Base-by-base conservation (phyloP, 1,140 invertebrate species). In the Brachionus angularis region DNA sequence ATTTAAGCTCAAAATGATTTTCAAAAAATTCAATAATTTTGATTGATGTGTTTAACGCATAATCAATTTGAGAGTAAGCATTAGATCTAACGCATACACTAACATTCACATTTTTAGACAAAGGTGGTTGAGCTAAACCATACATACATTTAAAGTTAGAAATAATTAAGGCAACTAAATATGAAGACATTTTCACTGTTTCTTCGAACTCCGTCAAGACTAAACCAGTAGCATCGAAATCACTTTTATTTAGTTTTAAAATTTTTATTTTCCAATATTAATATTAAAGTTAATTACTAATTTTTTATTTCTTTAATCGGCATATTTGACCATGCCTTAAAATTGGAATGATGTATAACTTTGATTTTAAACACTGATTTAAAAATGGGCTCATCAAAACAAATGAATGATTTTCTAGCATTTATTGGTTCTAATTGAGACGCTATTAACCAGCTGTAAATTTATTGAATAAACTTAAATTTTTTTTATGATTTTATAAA, bases 341-440 rank as follows among this genome's bases (percentile, higher is more conserved):
- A 87, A 5, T 85, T 83, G 49, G 84, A 81, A 33, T 85, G 79
- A 73, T 88, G 85, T 1, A 86, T 87, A 14, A 76, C 70, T n/a
- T 36, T 87, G 10, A 96, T 85, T 27, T 82, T 83, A 77, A 93
- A 96, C 4, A 84, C 88, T 0, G 93, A 89, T 78, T 97, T 97
- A 76, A 91, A 86, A 3, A 83, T 84, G 0, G 94, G 94, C 77
- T 97, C 94, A 78, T 97, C 95, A 77, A 96, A 95, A 80, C 93
- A 96, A 0, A 93, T 93, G 78, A 96, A 96, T 1, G 89, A 92
- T 61, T 87, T 84, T 62, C 93, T 85, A 0, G 93, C 93, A 73
- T 67, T 42, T 25, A 67, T 67, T 18, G 31, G 36, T 34, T 67
- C 62, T 25, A 67, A 46, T 67, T 67, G 62, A 25, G 62, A 67